Conservation (phyloP, 2,888 invertebrate species). For the Eurytoma adleriae region DNA sequence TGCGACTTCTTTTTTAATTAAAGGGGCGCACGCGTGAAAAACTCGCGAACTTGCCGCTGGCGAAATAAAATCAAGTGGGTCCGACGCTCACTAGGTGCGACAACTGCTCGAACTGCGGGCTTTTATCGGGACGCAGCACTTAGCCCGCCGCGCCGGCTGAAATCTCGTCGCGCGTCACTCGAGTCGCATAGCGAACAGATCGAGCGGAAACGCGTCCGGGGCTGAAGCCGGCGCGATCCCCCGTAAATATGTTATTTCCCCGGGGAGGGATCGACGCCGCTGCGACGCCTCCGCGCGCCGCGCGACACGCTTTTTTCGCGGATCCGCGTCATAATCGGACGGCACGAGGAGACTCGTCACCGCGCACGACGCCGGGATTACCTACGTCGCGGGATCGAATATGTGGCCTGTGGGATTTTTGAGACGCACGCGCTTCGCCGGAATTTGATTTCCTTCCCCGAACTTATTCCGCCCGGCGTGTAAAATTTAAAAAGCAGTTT, state of each 20-base stretch:
- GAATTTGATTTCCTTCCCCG: neutral
- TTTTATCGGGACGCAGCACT: neutral
- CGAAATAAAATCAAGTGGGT: too few species aligned
- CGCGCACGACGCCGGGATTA: slow-evolving; percentile 18
- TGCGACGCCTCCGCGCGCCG: neutral
- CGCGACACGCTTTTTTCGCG: slow-evolving; percentile 17
- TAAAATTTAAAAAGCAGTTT: too few species aligned
- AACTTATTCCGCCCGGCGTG: neutral
- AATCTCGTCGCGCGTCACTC: neutral
- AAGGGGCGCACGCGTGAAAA: neutral
- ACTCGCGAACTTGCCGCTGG: neutral
- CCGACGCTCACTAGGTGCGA: neutral
- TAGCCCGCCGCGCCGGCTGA: neutral
- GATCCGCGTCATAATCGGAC: too few species aligned
- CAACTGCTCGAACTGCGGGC: neutral
- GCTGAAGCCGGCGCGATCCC: neutral
- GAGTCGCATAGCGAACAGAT: slow-evolving; percentile 15
- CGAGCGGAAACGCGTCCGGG: slow-evolving; percentile 24
- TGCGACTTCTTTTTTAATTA: neutral
- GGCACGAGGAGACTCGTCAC: too few species aligned
- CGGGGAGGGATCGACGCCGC: slow-evolving; percentile 56
- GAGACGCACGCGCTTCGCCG: neutral
- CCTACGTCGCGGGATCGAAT: slow-evolving; percentile 12
- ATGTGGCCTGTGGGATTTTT: neutral
- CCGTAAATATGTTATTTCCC: slow-evolving; percentile 66